Evolutionary conservation across 2,888 invertebrate genomes (phyloP).

Genomic region (Drosophila mercatorum): DNA sequence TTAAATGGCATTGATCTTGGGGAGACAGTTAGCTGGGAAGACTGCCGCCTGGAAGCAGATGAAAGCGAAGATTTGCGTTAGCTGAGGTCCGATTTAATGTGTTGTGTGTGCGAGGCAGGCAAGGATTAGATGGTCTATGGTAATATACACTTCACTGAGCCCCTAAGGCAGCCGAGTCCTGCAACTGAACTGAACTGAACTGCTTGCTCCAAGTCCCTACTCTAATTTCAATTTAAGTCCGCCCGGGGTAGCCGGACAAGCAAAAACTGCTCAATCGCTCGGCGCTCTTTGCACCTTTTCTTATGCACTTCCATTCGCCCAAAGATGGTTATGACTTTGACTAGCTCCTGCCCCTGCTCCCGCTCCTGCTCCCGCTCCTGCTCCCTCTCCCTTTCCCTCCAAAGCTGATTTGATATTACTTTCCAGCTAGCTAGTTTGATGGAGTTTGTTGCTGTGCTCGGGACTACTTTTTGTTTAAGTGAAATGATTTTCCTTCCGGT

Average conservation of each 20-base stretch:
- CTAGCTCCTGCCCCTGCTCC: not conserved
- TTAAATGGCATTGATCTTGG: not conserved
- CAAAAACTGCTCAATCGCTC: slow-evolving; percentile 11
- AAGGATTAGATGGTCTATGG: slow-evolving; percentile 3
- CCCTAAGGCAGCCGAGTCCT: too few relatives aligned
- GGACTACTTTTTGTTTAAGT: slow-evolving; percentile 10
- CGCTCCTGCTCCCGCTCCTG: not conserved
- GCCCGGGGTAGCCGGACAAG: not conserved
- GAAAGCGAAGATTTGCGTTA: not conserved
- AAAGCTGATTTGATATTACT: not conserved
- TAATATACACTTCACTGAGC: slow-evolving; percentile 7
- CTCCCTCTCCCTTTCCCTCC: too few relatives aligned
- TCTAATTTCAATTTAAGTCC: slow-evolving; percentile 33
- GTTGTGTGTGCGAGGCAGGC: not conserved
- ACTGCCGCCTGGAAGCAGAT: not conserved
- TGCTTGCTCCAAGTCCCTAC: not conserved
- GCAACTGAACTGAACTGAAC: not conserved
- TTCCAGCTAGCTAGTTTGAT: not conserved
- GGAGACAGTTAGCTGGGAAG: not conserved
- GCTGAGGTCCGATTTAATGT: not conserved
- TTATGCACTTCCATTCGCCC: not conserved
- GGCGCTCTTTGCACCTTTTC: slow-evolving; percentile 10
- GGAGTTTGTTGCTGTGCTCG: not conserved
- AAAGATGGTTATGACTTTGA: slow-evolving; percentile 1
- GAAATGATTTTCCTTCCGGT: slow-evolving; percentile 21